Conservation (phyloP, 1,140 invertebrate species). For the Microplitis mediator region DNA sequence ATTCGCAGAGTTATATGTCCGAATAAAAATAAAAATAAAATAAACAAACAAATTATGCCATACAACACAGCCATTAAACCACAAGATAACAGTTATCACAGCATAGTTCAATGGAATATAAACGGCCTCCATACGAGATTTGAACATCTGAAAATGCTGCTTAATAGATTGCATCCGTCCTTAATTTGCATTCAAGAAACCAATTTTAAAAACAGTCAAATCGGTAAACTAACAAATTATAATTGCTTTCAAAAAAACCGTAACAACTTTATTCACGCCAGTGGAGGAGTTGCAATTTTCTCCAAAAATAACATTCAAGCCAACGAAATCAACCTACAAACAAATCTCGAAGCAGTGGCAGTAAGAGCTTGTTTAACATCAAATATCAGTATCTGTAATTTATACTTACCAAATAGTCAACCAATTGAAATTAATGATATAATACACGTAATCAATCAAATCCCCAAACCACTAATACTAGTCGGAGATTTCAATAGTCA, state of each 20-base stretch:
- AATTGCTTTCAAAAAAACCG: background rate
- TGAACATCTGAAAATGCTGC: background rate
- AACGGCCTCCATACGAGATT: background rate
- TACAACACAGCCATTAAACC: too few species aligned
- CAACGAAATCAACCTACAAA: background rate
- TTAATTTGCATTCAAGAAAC: background rate
- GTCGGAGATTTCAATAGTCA: constrained; percentile 18
- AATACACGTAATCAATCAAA: too few species aligned
- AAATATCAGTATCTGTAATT: background rate
- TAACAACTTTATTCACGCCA: background rate
- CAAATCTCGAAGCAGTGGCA: background rate
- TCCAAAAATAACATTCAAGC: background rate
- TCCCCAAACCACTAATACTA: too few species aligned
- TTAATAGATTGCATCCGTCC: background rate
- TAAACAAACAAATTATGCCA: background rate
- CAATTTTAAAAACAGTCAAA: background rate
- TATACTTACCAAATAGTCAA: background rate
- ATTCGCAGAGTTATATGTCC: too few species aligned
- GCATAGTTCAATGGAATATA: constrained; percentile 7
- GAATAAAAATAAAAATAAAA: too few species aligned
- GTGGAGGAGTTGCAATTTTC: background rate
- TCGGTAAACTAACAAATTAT: background rate
- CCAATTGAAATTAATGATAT: too few species aligned
- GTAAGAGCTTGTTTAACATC: background rate
- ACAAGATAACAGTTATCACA: too few species aligned